Evolutionary conservation across 2,113 vertebrate species (phyloP).

Genomic region (Sterna hirundo): DNA sequence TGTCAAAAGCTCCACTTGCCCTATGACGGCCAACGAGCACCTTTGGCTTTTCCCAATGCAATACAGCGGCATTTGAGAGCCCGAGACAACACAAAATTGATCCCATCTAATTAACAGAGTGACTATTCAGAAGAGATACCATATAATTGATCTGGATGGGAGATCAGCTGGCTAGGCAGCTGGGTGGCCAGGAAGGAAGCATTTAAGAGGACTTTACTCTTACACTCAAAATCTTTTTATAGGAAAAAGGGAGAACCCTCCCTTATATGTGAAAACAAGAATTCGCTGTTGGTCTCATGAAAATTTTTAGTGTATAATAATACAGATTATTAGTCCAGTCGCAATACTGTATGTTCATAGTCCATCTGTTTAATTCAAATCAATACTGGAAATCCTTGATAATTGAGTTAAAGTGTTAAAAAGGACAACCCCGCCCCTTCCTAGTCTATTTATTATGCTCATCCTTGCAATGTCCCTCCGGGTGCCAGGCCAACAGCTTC

Average conservation of each 20-base stretch:
- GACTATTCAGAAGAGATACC: neutral
- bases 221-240: neutral
- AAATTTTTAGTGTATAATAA: neutral
- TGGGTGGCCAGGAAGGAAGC: neutral
- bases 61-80: neutral
- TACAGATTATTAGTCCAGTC: neutral
- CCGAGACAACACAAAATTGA: neutral
- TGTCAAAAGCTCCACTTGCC: neutral
- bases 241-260: neutral
- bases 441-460: neutral
- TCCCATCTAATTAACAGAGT: neutral
- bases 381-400: neutral
- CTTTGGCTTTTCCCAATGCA: neutral
- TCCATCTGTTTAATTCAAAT: neutral
- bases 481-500: neutral
- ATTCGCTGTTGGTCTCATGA: neutral
- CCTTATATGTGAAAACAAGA: neutral
- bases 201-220: neutral
- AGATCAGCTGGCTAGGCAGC: neutral
- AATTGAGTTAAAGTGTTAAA: neutral
- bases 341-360: neutral
- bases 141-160: neutral
- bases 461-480: neutral
- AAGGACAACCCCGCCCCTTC: neutral
- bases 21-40: neutral